Percentiles rank a stretch among this genome's conserved stretches.
Conservation (phyloP, 35 echinoderm and acorn worm species). For the Apostichopus parvimensis region DNA sequence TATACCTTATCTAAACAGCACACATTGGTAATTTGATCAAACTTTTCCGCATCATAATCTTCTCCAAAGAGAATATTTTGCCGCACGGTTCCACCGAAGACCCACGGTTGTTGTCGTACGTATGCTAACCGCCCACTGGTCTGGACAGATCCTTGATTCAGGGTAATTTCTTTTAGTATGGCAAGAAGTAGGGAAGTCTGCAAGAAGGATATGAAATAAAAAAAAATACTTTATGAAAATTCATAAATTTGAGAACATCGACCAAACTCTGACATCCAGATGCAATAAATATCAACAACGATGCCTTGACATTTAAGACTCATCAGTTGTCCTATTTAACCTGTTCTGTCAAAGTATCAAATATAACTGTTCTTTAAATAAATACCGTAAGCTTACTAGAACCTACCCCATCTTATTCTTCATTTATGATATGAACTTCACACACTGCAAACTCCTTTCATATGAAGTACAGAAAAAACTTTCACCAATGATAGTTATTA, state of each 20-base stretch:
- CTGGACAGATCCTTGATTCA: not conserved
- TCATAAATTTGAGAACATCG: not conserved
- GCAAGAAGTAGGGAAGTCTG: conserved; percentile 58
- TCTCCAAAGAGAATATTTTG: conserved; percentile 68
- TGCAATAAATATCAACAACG: no score
- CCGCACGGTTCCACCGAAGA: conserved; percentile 47
- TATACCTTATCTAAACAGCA: conserved; percentile 26
- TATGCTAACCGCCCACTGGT: conserved; percentile 43
- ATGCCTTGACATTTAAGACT: no score
- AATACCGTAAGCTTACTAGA: no score
- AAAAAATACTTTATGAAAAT: not conserved
- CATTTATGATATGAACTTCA: no score
- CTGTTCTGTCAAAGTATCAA: no score
- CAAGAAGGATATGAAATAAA: not conserved
- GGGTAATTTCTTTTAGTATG: conserved; percentile 36
- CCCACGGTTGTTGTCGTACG: conserved; percentile 52
- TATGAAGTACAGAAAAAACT: no score
- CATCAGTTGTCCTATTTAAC: no score
- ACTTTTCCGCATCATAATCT: conserved; percentile 6
- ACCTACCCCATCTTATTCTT: no score
- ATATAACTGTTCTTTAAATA: no score
- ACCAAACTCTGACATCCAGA: no score
- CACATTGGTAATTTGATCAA: not conserved
- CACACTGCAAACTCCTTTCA: no score
- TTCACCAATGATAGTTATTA: no score